phyloP scores from a whole-genome alignment of 2,113 vertebrate genomes.

The Pollachius pollachius region DNA sequence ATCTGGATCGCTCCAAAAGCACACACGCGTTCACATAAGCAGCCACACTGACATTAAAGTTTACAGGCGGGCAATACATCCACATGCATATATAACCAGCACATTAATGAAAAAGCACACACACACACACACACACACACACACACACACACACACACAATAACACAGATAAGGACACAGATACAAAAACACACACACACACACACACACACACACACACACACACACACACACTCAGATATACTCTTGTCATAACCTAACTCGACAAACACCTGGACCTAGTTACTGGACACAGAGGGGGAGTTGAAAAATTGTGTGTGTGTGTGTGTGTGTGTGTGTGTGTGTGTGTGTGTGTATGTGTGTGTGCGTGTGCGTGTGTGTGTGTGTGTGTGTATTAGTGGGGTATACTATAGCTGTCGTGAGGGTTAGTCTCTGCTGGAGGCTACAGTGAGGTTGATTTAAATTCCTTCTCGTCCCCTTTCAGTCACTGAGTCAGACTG shows the following conservation, averaged over 20 bases:
- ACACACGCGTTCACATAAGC: conserved; percentile 34
- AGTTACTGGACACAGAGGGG: conserved; percentile 60
- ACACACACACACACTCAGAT: conserved; percentile 40
- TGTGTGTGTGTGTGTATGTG: conserved; percentile 1
- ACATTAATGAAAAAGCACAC: neutral
- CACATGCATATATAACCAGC: neutral
- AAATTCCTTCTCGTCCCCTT: conserved; percentile 1
- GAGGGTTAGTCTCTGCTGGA: conserved; percentile 47
- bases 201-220: neutral
- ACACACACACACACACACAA: neutral
- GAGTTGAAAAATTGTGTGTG: conserved; percentile 37
- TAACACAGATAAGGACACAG: neutral
- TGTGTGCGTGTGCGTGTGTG: conserved; percentile 39
- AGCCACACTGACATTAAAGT: neutral
- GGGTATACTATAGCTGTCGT: conserved; percentile 23
- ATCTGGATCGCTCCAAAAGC: conserved; percentile 55
- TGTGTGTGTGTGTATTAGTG: conserved; percentile 41
- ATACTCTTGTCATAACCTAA: conserved; percentile 64
- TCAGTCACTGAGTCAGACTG: conserved; percentile 29
- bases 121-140: conserved; percentile 20
- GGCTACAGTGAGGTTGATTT: conserved; percentile 41
- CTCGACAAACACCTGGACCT: conserved; percentile 72
- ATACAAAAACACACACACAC: conserved; percentile 21
- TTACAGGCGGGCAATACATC: conserved; percentile 9
- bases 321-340: conserved; percentile 29